Percentiles rank a stretch among this genome's conserved stretches.
Conservation (phyloP, 2,113 vertebrate species). For the Rhabdomys dilectus region DNA sequence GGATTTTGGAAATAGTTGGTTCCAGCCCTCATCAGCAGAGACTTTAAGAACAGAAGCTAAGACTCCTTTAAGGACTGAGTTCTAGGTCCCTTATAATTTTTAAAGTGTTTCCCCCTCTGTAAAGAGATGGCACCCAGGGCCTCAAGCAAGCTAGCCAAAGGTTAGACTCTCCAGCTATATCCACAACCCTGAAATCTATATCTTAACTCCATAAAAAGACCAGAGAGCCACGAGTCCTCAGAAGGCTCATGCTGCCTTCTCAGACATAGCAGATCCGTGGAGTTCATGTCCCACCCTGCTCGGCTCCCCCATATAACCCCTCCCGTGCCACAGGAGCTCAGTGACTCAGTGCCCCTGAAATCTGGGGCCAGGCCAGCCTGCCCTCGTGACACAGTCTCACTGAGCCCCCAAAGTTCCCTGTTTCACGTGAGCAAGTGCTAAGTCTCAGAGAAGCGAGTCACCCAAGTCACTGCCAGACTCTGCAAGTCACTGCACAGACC, state of each 20-base stretch:
- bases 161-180: not conserved
- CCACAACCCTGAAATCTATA: not conserved
- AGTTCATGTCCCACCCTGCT: not conserved
- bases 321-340: not conserved
- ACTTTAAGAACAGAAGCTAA: not conserved
- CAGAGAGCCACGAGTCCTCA: not conserved
- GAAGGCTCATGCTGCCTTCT: not conserved
- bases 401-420: not conserved
- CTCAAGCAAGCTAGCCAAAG: not conserved
- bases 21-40: not conserved
- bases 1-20: not conserved
- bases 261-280: not conserved
- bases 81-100: not conserved
- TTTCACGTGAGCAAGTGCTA: not conserved
- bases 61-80: not conserved
- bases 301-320: not conserved
- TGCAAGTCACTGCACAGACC: not conserved
- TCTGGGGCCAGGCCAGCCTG: not conserved
- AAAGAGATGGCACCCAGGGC: not conserved
- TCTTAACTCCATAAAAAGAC: conserved; percentile 31
- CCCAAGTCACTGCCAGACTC: not conserved
- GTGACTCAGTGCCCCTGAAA: not conserved
- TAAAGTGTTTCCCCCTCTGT: not conserved
- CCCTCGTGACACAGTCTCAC: not conserved
- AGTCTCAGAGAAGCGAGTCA: not conserved